Conservation (phyloP, 2,888 invertebrate species). For the Allophyes oxyacanthae region DNA sequence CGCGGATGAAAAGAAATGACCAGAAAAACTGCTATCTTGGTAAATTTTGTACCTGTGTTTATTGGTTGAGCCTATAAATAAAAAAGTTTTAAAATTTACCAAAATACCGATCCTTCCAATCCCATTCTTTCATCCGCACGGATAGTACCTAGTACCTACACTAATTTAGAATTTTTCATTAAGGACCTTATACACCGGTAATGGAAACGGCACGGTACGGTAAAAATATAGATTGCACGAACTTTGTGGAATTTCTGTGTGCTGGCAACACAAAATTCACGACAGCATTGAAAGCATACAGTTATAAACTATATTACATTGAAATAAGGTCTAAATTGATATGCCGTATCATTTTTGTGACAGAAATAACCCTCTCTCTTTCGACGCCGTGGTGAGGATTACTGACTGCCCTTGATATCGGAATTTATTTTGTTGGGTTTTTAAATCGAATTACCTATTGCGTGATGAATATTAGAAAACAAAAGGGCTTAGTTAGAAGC, state of each 20-base stretch:
- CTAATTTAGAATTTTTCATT: too few relatives aligned
- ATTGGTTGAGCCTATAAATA: too few relatives aligned
- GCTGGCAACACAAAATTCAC: conserved; percentile 27
- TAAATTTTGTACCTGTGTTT: too few relatives aligned
- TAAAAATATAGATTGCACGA: conserved; percentile 33
- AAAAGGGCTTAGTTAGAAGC: too few relatives aligned
- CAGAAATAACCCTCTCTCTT: background rate
- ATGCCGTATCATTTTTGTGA: background rate
- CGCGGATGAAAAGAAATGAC: too few relatives aligned
- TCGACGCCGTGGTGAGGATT: conserved; percentile 19
- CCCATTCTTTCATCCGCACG: too few relatives aligned
- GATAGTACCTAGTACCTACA: too few relatives aligned
- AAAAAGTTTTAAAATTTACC: too few relatives aligned
- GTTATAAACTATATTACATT: accelerated
- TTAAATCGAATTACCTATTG: background rate
- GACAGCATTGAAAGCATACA: accelerated
- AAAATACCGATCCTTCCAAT: too few relatives aligned
- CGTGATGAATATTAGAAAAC: too few relatives aligned
- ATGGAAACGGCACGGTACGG: background rate
- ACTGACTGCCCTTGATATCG: background rate
- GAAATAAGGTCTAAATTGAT: background rate
- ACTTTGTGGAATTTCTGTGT: background rate
- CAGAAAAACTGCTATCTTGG: too few relatives aligned
- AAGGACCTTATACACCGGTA: too few relatives aligned
- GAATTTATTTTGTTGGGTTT: background rate